Percentiles rank a stretch among this genome's conserved stretches.
Conservation (phyloP, 1,140 invertebrate genomes). For the Drosophila sp. region DNA sequence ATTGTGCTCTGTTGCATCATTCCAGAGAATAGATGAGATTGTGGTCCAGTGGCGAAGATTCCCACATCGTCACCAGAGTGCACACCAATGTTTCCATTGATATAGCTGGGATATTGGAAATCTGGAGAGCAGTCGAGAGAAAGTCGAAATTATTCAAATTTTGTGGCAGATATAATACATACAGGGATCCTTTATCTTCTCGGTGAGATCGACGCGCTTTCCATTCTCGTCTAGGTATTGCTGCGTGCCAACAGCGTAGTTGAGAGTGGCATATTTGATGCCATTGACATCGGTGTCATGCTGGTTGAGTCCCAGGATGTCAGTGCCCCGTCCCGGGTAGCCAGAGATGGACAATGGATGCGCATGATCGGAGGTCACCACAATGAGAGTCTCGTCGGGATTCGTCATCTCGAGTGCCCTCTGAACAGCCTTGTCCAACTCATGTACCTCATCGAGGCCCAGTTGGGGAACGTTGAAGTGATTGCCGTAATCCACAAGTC, state of each 20-base stretch:
- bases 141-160: background rate
- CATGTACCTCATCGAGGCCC: conserved; percentile 89
- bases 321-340: conserved; percentile 89
- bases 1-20: conserved; percentile 92
- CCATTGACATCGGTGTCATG: conserved; percentile 74
- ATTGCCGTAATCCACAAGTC: conserved; percentile 90
- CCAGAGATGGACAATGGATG: conserved; percentile 89
- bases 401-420: conserved; percentile 86
- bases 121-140: conserved; percentile 18
- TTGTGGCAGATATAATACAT: background rate
- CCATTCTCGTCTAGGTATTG: conserved; percentile 81
- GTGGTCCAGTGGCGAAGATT: conserved; percentile 87
- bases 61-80: conserved; percentile 90
- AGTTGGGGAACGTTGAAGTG: conserved; percentile 87
- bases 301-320: conserved; percentile 86
- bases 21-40: conserved; percentile 89
- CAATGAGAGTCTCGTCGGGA: conserved; percentile 87
- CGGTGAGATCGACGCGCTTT: conserved; percentile 56
- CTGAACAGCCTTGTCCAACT: conserved; percentile 88
- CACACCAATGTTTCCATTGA: conserved; percentile 85
- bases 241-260: conserved; percentile 88
- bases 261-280: conserved; percentile 87
- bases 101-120: conserved; percentile 84
- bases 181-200: conserved; percentile 43
- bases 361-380: conserved; percentile 89